Evolutionary conservation across 2,888 invertebrate species (phyloP).

Genomic region (Lutraria lutraria): DNA sequence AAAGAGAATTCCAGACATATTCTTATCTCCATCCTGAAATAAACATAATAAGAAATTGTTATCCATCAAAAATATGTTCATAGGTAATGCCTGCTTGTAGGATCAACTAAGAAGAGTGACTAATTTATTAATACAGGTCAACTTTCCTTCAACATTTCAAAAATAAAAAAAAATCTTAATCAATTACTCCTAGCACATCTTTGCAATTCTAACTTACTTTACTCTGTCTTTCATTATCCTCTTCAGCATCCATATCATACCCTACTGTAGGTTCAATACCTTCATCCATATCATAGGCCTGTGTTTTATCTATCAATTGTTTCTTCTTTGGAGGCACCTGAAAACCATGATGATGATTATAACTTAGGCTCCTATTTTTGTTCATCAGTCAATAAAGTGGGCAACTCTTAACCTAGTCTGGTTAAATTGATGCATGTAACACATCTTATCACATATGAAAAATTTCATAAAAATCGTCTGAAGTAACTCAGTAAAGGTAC

Average conservation of each 20-base stretch:
- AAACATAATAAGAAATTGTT: not conserved
- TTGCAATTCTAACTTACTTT: not conserved
- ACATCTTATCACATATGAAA: too few species aligned
- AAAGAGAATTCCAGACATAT: constrained; percentile 46
- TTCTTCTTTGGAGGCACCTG: constrained; percentile 56
- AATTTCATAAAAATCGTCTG: too few species aligned
- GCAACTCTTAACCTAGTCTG: too few species aligned
- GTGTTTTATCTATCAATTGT: constrained; percentile 60
- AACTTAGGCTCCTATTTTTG: too few species aligned
- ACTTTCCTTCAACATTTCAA: too few species aligned
- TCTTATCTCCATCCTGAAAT: constrained; percentile 19
- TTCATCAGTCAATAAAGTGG: too few species aligned
- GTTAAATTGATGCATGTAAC: too few species aligned
- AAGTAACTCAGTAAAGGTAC: too few species aligned
- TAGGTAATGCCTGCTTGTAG: too few species aligned
- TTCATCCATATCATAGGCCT: constrained; percentile 66
- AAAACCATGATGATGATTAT: constrained; percentile 29
- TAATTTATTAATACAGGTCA: too few species aligned
- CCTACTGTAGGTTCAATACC: constrained; percentile 58
- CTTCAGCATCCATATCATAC: constrained; percentile 59
- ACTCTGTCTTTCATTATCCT: not conserved
- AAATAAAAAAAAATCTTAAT: not conserved
- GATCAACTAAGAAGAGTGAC: too few species aligned
- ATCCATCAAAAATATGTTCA: too few species aligned
- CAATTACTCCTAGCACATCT: not conserved